These are phyloP conservation scores for Leptoteleia sp. DNA, from an alignment of 1,140 invertebrate species.

Conservation along the genomic window DNA sequence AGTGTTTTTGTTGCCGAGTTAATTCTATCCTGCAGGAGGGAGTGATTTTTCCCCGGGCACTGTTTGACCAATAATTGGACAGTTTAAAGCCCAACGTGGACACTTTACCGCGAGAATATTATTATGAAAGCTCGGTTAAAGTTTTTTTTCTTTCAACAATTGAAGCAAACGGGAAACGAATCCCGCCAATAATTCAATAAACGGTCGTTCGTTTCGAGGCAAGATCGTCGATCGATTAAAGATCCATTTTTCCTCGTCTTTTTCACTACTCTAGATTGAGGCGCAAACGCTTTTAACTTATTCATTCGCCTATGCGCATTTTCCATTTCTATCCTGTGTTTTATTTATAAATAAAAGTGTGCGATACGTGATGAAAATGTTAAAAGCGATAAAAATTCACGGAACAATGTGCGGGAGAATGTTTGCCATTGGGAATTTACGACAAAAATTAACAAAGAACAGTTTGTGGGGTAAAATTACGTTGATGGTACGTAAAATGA, in stretches of 20 bases:
- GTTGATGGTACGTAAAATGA: not conserved
- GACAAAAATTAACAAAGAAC: too few relatives aligned
- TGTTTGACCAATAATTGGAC: constrained; percentile 12
- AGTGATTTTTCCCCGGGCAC: constrained; percentile 14
- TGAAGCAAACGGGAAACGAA: not conserved
- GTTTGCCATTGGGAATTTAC: not conserved
- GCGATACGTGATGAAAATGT: too few relatives aligned
- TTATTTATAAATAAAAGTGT: not conserved
- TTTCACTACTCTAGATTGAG: too few relatives aligned
- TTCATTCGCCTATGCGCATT: too few relatives aligned
- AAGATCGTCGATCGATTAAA: too few relatives aligned
- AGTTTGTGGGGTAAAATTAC: not conserved
- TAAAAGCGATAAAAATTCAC: too few relatives aligned
- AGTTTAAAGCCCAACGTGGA: constrained; percentile 4
- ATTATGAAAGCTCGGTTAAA: not conserved
- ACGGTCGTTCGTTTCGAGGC: too few relatives aligned
- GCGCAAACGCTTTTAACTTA: too few relatives aligned
- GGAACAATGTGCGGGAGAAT: not conserved
- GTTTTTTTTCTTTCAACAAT: not conserved
- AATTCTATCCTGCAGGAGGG: not conserved
- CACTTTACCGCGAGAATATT: not conserved
- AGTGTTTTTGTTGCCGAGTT: constrained; percentile 18
- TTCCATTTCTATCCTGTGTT: too few relatives aligned
- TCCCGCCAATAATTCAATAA: too few relatives aligned
- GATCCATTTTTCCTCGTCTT: too few relatives aligned